These are phyloP conservation scores for Parelbella ahira DNA, from an alignment of 2,888 invertebrate genomes.

Conservation along the genomic window DNA sequence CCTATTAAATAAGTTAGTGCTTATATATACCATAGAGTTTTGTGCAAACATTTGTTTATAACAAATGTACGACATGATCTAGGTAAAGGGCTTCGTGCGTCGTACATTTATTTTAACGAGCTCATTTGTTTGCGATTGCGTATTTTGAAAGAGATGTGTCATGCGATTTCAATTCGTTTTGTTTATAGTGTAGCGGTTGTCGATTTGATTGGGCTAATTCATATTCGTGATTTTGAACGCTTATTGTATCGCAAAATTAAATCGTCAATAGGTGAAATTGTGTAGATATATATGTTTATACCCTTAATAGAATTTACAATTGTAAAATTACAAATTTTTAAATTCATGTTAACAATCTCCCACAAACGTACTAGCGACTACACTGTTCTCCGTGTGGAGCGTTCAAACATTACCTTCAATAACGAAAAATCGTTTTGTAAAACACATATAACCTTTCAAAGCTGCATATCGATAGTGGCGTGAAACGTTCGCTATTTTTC, in stretches of 20 bases:
- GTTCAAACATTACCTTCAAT: too few relatives aligned
- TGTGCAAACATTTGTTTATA: slow-evolving; percentile 22
- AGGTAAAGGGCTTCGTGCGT: slow-evolving; percentile 20
- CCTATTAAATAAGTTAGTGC: too few relatives aligned
- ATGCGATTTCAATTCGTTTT: slow-evolving; percentile 14
- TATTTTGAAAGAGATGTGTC: slow-evolving; percentile 23
- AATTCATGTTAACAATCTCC: too few relatives aligned
- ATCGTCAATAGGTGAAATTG: too few relatives aligned
- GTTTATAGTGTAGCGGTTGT: slow-evolving; percentile 7
- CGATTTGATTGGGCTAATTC: slow-evolving; percentile 2
- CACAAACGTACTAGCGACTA: too few relatives aligned
- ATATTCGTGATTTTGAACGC: too few relatives aligned
- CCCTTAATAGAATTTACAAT: too few relatives aligned
- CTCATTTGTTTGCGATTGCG: slow-evolving; percentile 15
- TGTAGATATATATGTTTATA: too few relatives aligned
- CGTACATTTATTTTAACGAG: slow-evolving; percentile 18
- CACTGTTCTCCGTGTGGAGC: too few relatives aligned
- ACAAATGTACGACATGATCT: slow-evolving; percentile 22
- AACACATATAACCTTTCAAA: slow-evolving; percentile 3
- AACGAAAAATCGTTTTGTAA: slow-evolving; percentile 4
- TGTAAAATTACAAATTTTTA: too few relatives aligned
- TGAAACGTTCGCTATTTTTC: slow-evolving; percentile 10
- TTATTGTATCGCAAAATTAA: not conserved
- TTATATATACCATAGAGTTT: slow-evolving; percentile 5
- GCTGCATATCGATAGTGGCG: not conserved